phyloP scores from a whole-genome alignment of 2,888 invertebrate genomes.

The Tigriopus californicus region DNA sequence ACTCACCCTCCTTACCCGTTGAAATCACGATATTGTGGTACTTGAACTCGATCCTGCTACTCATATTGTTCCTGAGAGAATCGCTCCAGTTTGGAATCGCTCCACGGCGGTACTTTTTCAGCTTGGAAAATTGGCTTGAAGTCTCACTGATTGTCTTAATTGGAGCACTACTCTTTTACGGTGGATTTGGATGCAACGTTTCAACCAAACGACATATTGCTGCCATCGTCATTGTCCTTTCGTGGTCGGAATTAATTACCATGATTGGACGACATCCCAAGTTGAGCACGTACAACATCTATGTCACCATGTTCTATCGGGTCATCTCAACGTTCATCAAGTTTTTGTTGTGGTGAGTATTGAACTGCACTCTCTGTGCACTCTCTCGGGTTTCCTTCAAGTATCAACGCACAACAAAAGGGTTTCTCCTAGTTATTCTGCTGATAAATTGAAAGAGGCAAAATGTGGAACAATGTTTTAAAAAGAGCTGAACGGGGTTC shows the following conservation, averaged over 20 bases:
- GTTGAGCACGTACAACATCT: constrained; percentile 41
- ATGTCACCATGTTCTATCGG: constrained; percentile 62
- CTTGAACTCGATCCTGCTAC: constrained; percentile 5
- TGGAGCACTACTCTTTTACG: constrained; percentile 39
- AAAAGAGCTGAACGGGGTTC: too few species aligned
- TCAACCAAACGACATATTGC: background rate
- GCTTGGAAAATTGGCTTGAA: constrained; percentile 56
- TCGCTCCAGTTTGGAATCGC: constrained; percentile 49
- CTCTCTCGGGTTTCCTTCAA: background rate
- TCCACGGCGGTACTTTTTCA: constrained; percentile 43
- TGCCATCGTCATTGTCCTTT: constrained; percentile 37
- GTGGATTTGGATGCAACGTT: background rate
- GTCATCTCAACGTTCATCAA: constrained; percentile 60
- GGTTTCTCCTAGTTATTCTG: too few species aligned
- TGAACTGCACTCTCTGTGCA: background rate
- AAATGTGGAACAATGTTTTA: too few species aligned
- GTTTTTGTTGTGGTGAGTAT: constrained; percentile 53
- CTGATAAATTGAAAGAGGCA: too few species aligned
- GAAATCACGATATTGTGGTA: constrained; percentile 22
- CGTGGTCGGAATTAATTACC: constrained; percentile 54
- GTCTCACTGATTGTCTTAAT: constrained; percentile 40
- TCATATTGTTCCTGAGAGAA: constrained; percentile 33
- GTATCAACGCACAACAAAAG: background rate
- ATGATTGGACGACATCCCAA: constrained; percentile 59
- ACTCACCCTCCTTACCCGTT: background rate